Conservation (phyloP, 1,140 invertebrate species). For the Hormaphis cornu region DNA sequence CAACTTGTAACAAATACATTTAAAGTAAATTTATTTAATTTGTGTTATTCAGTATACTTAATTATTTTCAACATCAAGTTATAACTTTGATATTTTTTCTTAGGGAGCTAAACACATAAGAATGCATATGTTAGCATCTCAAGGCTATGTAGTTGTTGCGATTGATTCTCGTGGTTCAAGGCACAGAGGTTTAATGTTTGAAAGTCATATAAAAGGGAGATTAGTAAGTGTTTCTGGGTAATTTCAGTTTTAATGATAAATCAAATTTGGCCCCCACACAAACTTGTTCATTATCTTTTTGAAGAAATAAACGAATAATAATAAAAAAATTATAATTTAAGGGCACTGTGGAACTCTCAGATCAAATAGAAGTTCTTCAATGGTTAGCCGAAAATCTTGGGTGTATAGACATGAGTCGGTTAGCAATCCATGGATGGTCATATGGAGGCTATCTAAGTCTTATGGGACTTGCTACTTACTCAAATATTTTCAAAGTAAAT, state of each 20-base stretch:
- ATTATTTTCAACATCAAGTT: background rate
- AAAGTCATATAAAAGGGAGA: conserved; percentile 73
- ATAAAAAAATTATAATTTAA: conserved; percentile 38
- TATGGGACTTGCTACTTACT: conserved; percentile 73
- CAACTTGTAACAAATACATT: conserved; percentile 94
- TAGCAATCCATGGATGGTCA: conserved; percentile 97
- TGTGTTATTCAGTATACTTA: background rate
- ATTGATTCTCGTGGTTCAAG: conserved; percentile 92
- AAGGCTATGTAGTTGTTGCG: conserved; percentile 91
- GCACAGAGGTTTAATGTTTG: conserved; percentile 83
- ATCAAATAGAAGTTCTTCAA: conserved; percentile 90
- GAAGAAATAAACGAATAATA: background rate
- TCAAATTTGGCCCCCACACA: background rate
- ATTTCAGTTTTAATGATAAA: background rate
- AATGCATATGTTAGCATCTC: conserved; percentile 89
- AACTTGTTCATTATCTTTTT: background rate
- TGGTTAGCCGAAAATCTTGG: conserved; percentile 73
- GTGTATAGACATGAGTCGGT: conserved; percentile 82
- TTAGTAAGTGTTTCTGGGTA: conserved; percentile 51
- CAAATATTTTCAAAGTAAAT: conserved; percentile 68
- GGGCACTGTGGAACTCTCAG: conserved; percentile 88
- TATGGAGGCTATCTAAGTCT: conserved; percentile 87
- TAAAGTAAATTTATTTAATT: conserved; percentile 53
- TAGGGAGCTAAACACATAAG: conserved; percentile 80
- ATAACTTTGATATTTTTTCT: conserved; percentile 32